phyloP scores from a whole-genome alignment of 1,140 invertebrate species.

The Proales similis region DNA sequence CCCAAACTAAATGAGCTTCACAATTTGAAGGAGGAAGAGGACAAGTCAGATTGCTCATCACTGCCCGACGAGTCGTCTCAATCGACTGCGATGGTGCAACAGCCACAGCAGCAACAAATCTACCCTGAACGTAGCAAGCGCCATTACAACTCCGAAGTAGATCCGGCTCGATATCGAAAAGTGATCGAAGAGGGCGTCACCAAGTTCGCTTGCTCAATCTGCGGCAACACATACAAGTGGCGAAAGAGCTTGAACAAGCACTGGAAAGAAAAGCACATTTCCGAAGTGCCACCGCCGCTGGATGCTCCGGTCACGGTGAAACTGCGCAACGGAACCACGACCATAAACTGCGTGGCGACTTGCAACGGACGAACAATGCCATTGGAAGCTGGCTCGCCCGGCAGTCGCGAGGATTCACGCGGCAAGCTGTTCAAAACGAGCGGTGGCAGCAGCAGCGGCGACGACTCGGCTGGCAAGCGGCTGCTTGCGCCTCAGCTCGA shows the following conservation, averaged over 20 bases:
- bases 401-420: background rate
- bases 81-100: background rate
- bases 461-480: background rate
- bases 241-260: constrained; percentile 53
- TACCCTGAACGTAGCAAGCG: constrained; percentile 6
- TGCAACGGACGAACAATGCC: too few species aligned
- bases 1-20: too few species aligned
- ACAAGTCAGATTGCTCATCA: too few species aligned
- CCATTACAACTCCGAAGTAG: constrained; percentile 37
- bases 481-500: background rate
- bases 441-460: background rate
- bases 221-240: constrained; percentile 53
- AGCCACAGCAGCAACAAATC: background rate
- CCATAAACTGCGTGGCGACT: background rate
- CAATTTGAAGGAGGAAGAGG: too few species aligned
- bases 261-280: constrained; percentile 53
- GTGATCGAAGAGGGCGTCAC: constrained; percentile 43
- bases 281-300: constrained; percentile 38
- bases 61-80: background rate
- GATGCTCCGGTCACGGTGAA: constrained; percentile 24
- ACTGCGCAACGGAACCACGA: background rate
- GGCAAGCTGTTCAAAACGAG: background rate
- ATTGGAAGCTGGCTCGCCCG: background rate
- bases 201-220: constrained; percentile 52
- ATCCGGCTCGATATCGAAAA: constrained; percentile 33